These are phyloP conservation scores for Pimpla rufipes DNA, from an alignment of 2,888 invertebrate genomes.

Conservation along the genomic window DNA sequence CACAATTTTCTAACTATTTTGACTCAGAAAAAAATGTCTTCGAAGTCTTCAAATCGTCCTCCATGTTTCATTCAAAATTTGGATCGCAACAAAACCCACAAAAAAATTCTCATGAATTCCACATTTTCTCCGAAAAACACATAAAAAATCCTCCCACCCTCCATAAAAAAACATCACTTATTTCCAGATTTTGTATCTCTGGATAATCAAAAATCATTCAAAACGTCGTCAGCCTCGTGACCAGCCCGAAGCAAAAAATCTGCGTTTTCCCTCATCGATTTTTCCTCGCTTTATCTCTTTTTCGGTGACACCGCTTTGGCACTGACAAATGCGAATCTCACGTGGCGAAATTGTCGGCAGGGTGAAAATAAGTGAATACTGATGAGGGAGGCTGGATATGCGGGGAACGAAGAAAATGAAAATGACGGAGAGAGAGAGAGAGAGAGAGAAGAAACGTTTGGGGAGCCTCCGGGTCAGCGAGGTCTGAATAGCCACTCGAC, in stretches of 20 bases:
- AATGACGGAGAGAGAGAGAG: slow-evolving; percentile 19
- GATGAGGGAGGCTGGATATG: slow-evolving; percentile 24
- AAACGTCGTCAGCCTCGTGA: slow-evolving; percentile 72
- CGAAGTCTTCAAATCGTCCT: too few relatives aligned
- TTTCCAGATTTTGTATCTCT: too few relatives aligned
- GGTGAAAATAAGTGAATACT: slow-evolving; percentile 29
- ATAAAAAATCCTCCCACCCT: too few relatives aligned
- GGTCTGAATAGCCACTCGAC: slow-evolving; percentile 76
- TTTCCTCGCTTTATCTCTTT: slow-evolving; percentile 36
- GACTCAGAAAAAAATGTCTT: too few relatives aligned
- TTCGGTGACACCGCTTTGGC: slow-evolving; percentile 44
- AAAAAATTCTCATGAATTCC: too few relatives aligned
- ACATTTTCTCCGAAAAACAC: too few relatives aligned
- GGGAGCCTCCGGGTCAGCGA: slow-evolving; percentile 58
- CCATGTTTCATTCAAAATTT: too few relatives aligned
- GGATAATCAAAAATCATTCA: slow-evolving; percentile 65
- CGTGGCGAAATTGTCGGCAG: neutral
- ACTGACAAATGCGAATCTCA: slow-evolving; percentile 65
- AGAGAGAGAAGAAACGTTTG: slow-evolving; percentile 11
- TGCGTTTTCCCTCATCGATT: slow-evolving; percentile 18
- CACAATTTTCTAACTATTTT: too few relatives aligned
- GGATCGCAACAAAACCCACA: too few relatives aligned
- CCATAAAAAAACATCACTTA: too few relatives aligned
- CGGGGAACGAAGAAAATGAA: slow-evolving; percentile 21
- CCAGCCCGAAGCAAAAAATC: slow-evolving; percentile 37